Conservation (phyloP, 2,797 vertebrate genomes). For the Microhierax caerulescens region DNA sequence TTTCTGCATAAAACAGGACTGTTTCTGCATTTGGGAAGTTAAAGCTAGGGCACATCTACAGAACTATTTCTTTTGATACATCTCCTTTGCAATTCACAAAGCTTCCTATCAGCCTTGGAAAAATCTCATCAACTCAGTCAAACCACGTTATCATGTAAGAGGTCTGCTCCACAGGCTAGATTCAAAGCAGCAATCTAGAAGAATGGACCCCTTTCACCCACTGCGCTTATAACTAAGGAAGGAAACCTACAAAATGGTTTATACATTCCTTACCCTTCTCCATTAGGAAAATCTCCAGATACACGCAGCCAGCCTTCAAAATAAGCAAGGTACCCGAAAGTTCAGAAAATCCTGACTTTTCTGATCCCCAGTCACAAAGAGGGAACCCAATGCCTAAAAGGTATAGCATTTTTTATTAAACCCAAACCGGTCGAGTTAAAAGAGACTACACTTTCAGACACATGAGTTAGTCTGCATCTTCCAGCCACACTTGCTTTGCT, state of each 20-base stretch:
- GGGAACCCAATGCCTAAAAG: neutral
- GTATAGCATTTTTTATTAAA: neutral
- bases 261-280: neutral
- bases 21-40: neutral
- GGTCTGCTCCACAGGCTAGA: neutral
- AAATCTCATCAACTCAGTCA: neutral
- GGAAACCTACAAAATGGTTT: neutral
- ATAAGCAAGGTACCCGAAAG: neutral
- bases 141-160: neutral
- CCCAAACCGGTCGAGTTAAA: neutral
- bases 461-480: neutral
- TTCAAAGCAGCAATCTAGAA: neutral
- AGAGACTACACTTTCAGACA: neutral
- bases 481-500: rapidly evolving
- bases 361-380: neutral
- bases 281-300: neutral
- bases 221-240: neutral
- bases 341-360: neutral
- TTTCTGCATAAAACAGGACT: neutral
- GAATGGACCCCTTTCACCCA: neutral
- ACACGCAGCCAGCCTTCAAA: neutral
- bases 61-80: neutral
- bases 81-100: constrained; percentile 16
- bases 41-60: constrained; percentile 1
- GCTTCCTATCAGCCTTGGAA: neutral